Evolutionary conservation across 1,140 invertebrate species (phyloP).

Genomic region (Hylyphantes graminicola): DNA sequence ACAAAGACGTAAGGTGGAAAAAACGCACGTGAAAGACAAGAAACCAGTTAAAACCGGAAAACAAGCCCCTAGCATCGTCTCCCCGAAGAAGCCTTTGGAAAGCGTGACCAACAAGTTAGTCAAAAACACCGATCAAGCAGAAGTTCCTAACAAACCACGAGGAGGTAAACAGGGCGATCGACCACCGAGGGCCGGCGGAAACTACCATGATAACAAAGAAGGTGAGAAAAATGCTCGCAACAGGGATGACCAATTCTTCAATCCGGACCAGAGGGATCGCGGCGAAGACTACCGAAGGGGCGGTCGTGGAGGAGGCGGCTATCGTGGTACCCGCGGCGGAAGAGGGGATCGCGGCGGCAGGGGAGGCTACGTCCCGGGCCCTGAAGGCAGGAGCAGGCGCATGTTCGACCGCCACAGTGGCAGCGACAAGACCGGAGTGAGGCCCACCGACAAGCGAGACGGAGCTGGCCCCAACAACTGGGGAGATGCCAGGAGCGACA

Average conservation of each 20-base stretch:
- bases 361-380: conserved; percentile 73
- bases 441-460: conserved; percentile 92
- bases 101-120: conserved; percentile 12
- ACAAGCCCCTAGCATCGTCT: conserved; percentile 68
- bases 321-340: conserved; percentile 67
- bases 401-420: conserved; percentile 96
- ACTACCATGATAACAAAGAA: conserved; percentile 71
- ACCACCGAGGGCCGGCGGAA: neutral
- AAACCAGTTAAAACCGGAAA: conserved; percentile 75
- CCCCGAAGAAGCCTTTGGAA: conserved; percentile 28
- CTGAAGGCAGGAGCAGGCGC: conserved; percentile 79
- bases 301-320: conserved; percentile 63
- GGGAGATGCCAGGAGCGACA: conserved; percentile 92
- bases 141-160: conserved; percentile 8
- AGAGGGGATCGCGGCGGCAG: conserved; percentile 66
- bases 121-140: neutral
- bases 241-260: conserved; percentile 72
- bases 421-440: conserved; percentile 94
- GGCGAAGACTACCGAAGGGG: conserved; percentile 66
- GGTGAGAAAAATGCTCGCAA: conserved; percentile 77
- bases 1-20: conserved; percentile 84
- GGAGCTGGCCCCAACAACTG: conserved; percentile 95
- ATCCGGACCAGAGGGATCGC: conserved; percentile 60
- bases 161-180: neutral
- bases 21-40: conserved; percentile 73